These are phyloP conservation scores for Sebastes trivittatus DNA, from an alignment of 2,797 vertebrate genomes.

Conservation along the genomic window DNA sequence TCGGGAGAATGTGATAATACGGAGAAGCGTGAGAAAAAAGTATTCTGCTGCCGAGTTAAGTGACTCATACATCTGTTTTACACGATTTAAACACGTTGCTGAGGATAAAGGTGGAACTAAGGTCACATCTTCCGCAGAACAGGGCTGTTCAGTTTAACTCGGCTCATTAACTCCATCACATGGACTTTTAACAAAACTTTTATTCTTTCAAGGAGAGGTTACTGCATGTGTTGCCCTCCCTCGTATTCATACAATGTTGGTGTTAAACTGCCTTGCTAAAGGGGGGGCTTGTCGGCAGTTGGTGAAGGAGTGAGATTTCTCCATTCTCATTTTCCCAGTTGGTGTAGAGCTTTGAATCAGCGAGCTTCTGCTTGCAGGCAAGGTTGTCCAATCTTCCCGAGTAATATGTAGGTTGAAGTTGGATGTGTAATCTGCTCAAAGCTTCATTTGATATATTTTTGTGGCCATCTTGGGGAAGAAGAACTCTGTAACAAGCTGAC, in stretches of 20 bases:
- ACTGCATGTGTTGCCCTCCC: background rate
- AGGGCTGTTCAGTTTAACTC: background rate
- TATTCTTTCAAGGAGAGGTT: background rate
- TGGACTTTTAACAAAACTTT: background rate
- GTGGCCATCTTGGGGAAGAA: background rate
- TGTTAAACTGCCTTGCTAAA: background rate
- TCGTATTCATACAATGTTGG: background rate
- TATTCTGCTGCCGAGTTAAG: background rate
- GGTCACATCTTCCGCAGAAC: background rate
- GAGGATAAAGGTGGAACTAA: background rate
- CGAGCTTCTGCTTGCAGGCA: background rate
- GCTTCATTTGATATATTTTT: background rate
- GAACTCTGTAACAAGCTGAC: background rate
- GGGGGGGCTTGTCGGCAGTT: background rate
- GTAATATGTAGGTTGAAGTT: background rate
- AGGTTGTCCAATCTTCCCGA: background rate
- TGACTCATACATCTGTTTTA: background rate
- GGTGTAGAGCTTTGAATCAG: background rate
- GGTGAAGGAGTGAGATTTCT: background rate
- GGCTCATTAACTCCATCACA: background rate
- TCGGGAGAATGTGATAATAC: background rate
- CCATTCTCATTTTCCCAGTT: background rate
- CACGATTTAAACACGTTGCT: background rate
- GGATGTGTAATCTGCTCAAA: background rate
- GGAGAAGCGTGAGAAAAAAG: background rate